Base-by-base conservation (phyloP, 1,140 invertebrate species). In the Wiebesia pumilae region DNA sequence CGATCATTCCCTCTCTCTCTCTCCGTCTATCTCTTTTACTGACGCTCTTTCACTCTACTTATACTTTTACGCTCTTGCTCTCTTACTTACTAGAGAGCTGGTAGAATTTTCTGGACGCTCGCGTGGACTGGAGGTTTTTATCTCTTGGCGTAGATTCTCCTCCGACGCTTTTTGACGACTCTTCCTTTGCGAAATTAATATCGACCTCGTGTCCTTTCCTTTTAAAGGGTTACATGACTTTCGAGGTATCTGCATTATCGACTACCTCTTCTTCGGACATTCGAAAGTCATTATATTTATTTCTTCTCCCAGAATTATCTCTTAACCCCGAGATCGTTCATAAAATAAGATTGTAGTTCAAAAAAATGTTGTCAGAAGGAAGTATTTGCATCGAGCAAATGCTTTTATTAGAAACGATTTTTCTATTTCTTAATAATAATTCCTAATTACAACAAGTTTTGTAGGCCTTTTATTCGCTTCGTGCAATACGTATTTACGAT, bases 1-100 rank as follows among this genome's bases (percentile, higher is more conserved):
- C 84, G 78, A 77, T 75, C 78, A n/a, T 27, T 51, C 80, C 75
- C 85, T 83, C 87, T 58, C 85, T 62, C 65, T 85, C 81, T 62
- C 88, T n/a, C 62, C 4, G 81, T 71, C 81, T 54, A 47, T 24
- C 38, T 24, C 83, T 82, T 85, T 83, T 85, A 35, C 78, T 43
- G 7, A 3, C 33, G 35, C 51, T 78, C 82, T 77, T 65, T 58
- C 83, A 79, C 75, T 85, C 75, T 80, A 79, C 77, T 79, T 84
- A 87, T 84, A 85, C 83, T 80, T 85, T 84, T 79, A 85, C 77
- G 62, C 83, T 79, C 58, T 67, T 78, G 62, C 83, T 85, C 83
- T 84, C 83, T 83, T 84, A 84, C 75, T 79, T 85, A 85, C 51
- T 71, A 27, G 71, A 58, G 69, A 38, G 73, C 71, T 84, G 58